Evolutionary conservation across 2,888 invertebrate genomes (phyloP), one percentile per base, ranked within the genome.

Genomic region (Hirudinaria manillensis): DNA sequence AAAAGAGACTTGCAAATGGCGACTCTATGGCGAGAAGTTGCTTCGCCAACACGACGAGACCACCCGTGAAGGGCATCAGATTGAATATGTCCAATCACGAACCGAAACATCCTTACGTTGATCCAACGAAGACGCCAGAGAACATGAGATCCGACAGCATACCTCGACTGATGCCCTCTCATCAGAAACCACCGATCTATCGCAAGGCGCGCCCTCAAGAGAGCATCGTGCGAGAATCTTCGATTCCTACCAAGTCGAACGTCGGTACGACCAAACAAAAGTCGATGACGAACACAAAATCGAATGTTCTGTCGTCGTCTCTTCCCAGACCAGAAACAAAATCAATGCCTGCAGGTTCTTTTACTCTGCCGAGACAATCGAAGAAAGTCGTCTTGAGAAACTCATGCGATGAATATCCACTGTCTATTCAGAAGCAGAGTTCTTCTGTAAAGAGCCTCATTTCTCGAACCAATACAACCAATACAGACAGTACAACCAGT

Each of bases 111-210:
- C 61, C 61, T 61, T 61, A 61, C 61, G 24, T 29, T 16, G 61
- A 19, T 29, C 24, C 6, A 4, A 27, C 24, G 24, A 61, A 61
- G 29, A 27, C 29, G 2, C 24, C 24, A 6, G 61, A 29, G 0
- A 29, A n/a, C 24, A 61, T 29, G 10, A 24, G 61, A 61, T 61
- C 61, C 10, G 61, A 61, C 29, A 61, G 61, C 61, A 61, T 61
- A 21, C 61, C 61, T 10, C 13, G 61, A 29, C 7, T 29, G 24
- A 61, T 27, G 10, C 29, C 61, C 3, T 7, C 29, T 19, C 61
- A 61, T 61, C 24, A 61, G 29, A 61, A 61, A 16, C 61, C 61
- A 61, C 61, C 61, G 24, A 29, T 61, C 61, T 27, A 61, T n/a
- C 24, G 24, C 24, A 61, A 61, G 29, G 21, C 24, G n/a, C 24